Percentiles rank a stretch among this genome's conserved stretches.
phyloP scores from a whole-genome alignment of 1,140 invertebrate genomes.

The Aphaenogaster rudis region DNA sequence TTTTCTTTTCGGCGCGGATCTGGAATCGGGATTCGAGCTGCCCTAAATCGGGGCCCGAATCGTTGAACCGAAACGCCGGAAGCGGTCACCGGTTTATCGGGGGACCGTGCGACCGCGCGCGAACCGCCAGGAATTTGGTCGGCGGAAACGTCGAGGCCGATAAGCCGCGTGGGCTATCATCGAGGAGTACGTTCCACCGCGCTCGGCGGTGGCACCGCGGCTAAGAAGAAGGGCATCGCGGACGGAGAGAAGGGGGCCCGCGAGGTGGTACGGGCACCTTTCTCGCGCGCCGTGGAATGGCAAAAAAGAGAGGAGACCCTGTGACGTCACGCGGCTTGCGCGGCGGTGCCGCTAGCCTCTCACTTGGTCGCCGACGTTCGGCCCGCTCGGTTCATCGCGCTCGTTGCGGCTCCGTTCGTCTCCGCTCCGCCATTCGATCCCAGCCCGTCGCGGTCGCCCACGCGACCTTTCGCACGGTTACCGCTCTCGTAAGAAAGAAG shows the following conservation, averaged over 20 bases:
- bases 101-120: background rate
- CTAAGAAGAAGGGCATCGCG: slow-evolving; percentile 73
- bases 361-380: slow-evolving; percentile 84
- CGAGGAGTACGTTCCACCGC: slow-evolving; percentile 68
- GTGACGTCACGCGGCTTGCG: slow-evolving; percentile 84
- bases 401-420: slow-evolving; percentile 59
- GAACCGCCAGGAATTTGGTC: slow-evolving; percentile 57
- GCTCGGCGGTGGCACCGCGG: slow-evolving; percentile 66
- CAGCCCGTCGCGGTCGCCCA: background rate
- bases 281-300: slow-evolving; percentile 81
- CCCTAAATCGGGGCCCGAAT: background rate
- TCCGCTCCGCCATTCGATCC: slow-evolving; percentile 3
- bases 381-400: slow-evolving; percentile 77
- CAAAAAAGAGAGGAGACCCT: slow-evolving; percentile 79
- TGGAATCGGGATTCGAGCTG: background rate
- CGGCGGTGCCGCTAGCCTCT: slow-evolving; percentile 84
- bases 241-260: slow-evolving; percentile 73
- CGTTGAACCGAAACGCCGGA: background rate
- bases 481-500: background rate
- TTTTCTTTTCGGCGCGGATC: background rate
- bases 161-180: slow-evolving; percentile 51
- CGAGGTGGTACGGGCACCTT: slow-evolving; percentile 80
- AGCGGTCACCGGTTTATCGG: background rate
- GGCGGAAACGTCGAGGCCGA: slow-evolving; percentile 60
- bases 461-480: background rate